These are phyloP conservation scores for Lepus timidus DNA, from an alignment of 2,113 vertebrate genomes.

Conservation along the genomic window DNA sequence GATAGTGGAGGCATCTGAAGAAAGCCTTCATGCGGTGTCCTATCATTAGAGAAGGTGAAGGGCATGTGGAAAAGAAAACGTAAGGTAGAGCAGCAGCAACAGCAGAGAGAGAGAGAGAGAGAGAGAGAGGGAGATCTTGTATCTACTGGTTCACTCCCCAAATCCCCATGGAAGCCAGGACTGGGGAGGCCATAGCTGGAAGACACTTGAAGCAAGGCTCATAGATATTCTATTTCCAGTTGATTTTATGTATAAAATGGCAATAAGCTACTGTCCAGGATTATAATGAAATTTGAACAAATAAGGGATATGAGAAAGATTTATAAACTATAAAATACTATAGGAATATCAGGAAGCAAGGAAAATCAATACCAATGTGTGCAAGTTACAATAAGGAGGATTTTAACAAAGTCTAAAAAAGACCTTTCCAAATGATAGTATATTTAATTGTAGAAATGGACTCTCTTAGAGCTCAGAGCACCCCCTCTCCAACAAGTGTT, in stretches of 20 bases:
- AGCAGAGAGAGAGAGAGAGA: no score
- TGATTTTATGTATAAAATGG: background rate
- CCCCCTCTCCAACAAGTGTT: background rate
- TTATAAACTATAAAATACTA: background rate
- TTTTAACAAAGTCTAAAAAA: background rate
- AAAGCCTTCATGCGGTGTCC: background rate
- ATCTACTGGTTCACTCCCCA: background rate
- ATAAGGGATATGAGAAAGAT: background rate
- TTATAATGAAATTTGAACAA: background rate
- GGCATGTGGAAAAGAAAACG: background rate
- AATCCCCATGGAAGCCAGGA: no score
- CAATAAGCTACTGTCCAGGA: background rate
- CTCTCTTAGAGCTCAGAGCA: background rate
- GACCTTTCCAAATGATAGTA: background rate
- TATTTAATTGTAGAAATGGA: background rate
- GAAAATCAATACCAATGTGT: background rate
- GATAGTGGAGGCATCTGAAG: background rate
- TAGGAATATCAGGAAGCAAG: background rate
- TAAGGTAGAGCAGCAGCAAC: background rate
- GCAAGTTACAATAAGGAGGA: background rate
- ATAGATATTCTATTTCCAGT: background rate
- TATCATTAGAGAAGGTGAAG: background rate
- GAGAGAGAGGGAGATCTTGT: no score
- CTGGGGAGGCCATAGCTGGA: no score
- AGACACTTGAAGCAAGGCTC: background rate